Evolutionary conservation across 2,113 vertebrate species (phyloP).

Genomic region (Dromaius novaehollandiae): DNA sequence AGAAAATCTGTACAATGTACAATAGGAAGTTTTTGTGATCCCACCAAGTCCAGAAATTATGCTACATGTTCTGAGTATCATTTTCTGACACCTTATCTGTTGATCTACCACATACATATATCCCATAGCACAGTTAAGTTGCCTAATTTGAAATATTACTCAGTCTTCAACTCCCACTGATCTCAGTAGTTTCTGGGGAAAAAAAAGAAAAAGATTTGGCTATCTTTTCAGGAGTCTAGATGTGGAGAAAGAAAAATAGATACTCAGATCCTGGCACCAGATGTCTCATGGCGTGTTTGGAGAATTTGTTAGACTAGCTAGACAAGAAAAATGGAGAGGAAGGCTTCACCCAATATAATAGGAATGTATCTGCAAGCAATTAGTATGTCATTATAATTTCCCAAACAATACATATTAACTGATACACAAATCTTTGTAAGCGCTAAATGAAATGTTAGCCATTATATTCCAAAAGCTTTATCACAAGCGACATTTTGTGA

Average conservation of each 20-base stretch:
- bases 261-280: slow-evolving; percentile 22
- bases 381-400: slow-evolving; percentile 38
- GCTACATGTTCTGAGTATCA: neutral
- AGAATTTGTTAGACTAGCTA: slow-evolving; percentile 28
- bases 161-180: neutral
- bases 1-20: neutral
- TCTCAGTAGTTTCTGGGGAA: neutral
- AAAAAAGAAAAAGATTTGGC: neutral
- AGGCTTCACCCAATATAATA: neutral
- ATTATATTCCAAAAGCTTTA: slow-evolving; percentile 33
- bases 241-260: slow-evolving; percentile 27
- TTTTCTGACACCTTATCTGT: neutral
- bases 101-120: neutral
- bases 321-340: slow-evolving; percentile 36
- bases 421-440: neutral
- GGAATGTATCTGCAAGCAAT: slow-evolving; percentile 44
- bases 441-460: slow-evolving; percentile 41
- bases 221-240: neutral
- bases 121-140: neutral
- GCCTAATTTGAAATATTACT: neutral
- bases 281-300: neutral
- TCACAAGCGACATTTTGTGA: slow-evolving; percentile 46
- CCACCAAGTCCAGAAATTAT: neutral
- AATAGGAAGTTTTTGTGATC: neutral
- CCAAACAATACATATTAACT: neutral